Conservation (phyloP, 64 coral and sea anemone genomes). For the Orbicella faveolata region DNA sequence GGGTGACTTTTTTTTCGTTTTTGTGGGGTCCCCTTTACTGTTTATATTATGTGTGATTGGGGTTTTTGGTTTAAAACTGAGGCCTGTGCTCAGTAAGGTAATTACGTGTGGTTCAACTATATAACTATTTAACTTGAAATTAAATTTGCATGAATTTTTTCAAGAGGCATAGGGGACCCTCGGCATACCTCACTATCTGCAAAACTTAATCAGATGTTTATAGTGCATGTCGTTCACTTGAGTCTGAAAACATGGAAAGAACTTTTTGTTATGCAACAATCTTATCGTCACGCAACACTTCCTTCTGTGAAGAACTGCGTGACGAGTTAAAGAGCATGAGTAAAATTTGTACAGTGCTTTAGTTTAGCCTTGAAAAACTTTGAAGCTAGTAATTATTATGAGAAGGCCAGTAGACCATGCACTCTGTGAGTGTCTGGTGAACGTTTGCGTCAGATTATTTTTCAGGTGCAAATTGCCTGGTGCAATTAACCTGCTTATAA, state of each 20-base stretch:
- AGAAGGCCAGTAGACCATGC: neutral
- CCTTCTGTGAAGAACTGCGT: neutral
- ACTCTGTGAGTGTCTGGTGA: slow-evolving; percentile 35
- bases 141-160: too few relatives aligned
- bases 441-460: neutral
- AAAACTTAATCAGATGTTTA: neutral
- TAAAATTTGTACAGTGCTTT: neutral
- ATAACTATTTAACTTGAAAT: too few relatives aligned
- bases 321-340: neutral
- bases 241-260: neutral
- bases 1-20: too few relatives aligned
- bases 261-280: neutral
- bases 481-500: slow-evolving; percentile 20
- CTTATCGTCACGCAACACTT: neutral
- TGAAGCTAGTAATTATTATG: neutral
- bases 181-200: too few relatives aligned
- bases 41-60: too few relatives aligned
- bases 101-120: too few relatives aligned
- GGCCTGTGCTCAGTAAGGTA: too few relatives aligned
- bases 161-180: too few relatives aligned
- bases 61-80: too few relatives aligned
- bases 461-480: slow-evolving; percentile 22
- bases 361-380: neutral
- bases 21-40: too few relatives aligned
- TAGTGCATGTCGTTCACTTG: neutral